These are phyloP conservation scores for Polymixis flavicincta DNA, from an alignment of 2,888 invertebrate genomes.

Conservation along the genomic window DNA sequence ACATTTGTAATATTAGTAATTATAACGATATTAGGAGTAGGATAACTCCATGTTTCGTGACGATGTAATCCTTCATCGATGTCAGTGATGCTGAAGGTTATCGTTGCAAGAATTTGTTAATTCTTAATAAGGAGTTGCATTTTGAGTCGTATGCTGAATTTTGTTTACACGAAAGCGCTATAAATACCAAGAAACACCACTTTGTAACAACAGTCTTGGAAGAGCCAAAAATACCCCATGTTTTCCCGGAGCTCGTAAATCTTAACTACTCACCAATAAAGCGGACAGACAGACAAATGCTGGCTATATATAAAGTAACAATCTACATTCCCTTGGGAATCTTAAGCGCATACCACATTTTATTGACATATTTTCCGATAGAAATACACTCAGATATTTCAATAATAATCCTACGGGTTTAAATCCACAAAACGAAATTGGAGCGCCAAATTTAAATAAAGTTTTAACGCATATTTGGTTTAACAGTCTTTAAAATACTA, in stretches of 20 bases:
- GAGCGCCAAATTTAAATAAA: conserved; percentile 20
- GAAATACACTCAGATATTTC: conserved; percentile 30
- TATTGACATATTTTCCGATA: conserved; percentile 50
- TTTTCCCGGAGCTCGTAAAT: conserved; percentile 80
- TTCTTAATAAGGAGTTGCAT: background rate
- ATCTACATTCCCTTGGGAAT: conserved; percentile 81
- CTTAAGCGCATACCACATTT: conserved; percentile 56
- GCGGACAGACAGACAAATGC: conserved; percentile 85
- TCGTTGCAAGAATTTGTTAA: background rate
- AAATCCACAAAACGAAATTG: background rate
- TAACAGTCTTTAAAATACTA: background rate
- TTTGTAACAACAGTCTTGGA: conserved; percentile 14
- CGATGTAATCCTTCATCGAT: background rate
- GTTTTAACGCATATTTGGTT: background rate
- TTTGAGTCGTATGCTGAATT: background rate
- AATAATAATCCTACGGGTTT: conserved; percentile 23
- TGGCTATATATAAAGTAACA: conserved; percentile 76
- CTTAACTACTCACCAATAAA: conserved; percentile 81
- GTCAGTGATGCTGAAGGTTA: background rate
- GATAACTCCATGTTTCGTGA: background rate
- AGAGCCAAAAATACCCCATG: conserved; percentile 72
- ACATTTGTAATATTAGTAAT: too few species aligned
- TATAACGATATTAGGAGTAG: too few species aligned
- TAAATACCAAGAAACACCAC: conserved; percentile 13
- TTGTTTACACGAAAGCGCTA: background rate